These are phyloP conservation scores for Charaxes varanes DNA, from an alignment of 1,140 invertebrate species.

Conservation along the genomic window DNA sequence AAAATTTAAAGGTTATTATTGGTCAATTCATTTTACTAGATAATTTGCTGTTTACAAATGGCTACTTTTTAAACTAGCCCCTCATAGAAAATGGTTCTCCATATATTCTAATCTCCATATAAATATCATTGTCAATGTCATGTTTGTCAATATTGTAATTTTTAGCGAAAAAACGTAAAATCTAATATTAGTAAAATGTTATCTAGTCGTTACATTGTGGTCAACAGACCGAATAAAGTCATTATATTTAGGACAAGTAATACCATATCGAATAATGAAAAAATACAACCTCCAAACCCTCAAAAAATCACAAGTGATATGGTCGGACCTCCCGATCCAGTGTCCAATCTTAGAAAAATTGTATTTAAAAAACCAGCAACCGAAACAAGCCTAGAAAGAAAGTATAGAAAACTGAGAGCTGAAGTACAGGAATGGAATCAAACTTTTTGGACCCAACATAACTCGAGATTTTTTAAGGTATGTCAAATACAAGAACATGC, in stretches of 20 bases:
- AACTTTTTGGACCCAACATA: slow-evolving; percentile 86
- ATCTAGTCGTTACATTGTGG: slow-evolving; percentile 2
- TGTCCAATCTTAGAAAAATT: slow-evolving; percentile 85
- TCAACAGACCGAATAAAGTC: not conserved
- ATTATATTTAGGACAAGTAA: slow-evolving; percentile 15
- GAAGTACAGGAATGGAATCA: slow-evolving; percentile 88
- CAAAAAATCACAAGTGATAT: slow-evolving; percentile 58
- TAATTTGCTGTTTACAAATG: no score
- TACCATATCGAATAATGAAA: slow-evolving; percentile 37
- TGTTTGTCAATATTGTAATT: no score
- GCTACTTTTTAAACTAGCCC: no score
- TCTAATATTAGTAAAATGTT: slow-evolving; percentile 3
- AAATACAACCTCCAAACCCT: slow-evolving; percentile 46
- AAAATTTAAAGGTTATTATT: no score
- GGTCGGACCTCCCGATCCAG: slow-evolving; percentile 86
- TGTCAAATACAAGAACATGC: slow-evolving; percentile 1
- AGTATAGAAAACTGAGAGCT: slow-evolving; percentile 77
- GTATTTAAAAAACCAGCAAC: slow-evolving; percentile 77
- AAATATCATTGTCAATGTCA: no score
- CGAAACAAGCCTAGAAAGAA: slow-evolving; percentile 80
- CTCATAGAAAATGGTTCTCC: no score
- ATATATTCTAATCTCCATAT: no score
- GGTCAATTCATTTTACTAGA: no score
- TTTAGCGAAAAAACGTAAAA: no score
- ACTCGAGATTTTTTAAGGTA: slow-evolving; percentile 78